phyloP scores from a whole-genome alignment of 1,140 invertebrate species.

The Chrysoperla carnea region DNA sequence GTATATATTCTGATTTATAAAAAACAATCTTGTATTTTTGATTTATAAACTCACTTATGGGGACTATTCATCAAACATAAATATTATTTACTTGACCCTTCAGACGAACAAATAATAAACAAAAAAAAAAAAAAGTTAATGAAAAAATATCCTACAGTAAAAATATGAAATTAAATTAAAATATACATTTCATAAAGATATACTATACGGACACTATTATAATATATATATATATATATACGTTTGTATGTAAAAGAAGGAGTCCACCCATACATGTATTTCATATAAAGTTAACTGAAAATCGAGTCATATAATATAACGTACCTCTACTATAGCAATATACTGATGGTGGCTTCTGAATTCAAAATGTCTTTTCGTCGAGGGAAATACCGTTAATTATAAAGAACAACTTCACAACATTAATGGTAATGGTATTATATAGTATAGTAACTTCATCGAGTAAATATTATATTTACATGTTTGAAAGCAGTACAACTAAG shows the following conservation, averaged over 20 bases:
- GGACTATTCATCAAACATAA: too few species aligned
- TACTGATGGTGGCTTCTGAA: constrained; percentile 3
- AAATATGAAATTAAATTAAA: too few species aligned
- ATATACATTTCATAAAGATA: too few species aligned
- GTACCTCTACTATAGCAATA: constrained; percentile 9
- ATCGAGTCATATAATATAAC: constrained; percentile 11
- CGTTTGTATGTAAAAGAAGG: not conserved
- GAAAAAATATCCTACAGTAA: too few species aligned
- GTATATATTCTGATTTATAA: too few species aligned
- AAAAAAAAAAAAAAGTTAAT: too few species aligned
- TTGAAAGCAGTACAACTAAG: not conserved
- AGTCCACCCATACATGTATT: too few species aligned
- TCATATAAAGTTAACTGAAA: constrained; percentile 11
- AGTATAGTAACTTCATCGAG: not conserved
- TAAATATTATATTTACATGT: not conserved
- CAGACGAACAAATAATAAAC: too few species aligned
- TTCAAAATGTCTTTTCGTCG: constrained; percentile 9
- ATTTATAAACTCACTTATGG: too few species aligned
- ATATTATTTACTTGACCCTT: too few species aligned
- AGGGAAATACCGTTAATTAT: constrained; percentile 12
- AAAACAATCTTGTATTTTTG: too few species aligned
- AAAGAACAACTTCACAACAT: constrained; percentile 8
- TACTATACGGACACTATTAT: constrained; percentile 3
- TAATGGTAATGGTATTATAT: not conserved
- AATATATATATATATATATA: constrained; percentile 7